Base-by-base conservation (phyloP, 1,140 invertebrate species). In the Drosophila chauvacae region DNA sequence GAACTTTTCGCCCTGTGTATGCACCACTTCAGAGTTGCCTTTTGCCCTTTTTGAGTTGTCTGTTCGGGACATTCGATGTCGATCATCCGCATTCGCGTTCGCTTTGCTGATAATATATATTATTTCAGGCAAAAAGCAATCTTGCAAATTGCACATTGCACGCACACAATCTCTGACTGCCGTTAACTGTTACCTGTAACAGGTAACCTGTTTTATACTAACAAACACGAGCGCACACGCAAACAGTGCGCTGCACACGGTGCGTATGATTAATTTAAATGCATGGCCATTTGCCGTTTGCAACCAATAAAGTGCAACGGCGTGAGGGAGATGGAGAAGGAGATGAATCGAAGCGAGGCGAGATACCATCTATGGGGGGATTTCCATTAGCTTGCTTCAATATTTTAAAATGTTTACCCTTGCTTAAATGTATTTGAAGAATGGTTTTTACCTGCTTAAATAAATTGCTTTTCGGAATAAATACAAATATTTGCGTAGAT, bases 211-310 rank as follows among this genome's bases (percentile, higher is more conserved):
- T 57, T 61, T 65, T 33, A 44, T 20, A 35, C 39, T 44, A 61
- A 61, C 62, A 64, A 41, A 64, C 37, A 35, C 45, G 28, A 37
- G 11, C 57, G 13, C 50, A 72, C 69, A 50, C 11, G 48, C 26
- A 53, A 65, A 50, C 58, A 44, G 58, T 10, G 48, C 42, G 35
- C 23, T 33, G 64, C 77, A 69, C 64, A 87, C 80, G 71, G 69
- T 84, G 85, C 85, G 84, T 88, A 88, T 88, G 84, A 88, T 88
- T 88, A 90, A 90, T 88, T 88, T 90, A 88, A 88, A 87, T 84
- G 84, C 80, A 87, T 73, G 79, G 81, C 71, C 80, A 83, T 88
- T 88, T 84, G 83, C 83, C 77, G 18, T 37, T 87, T 74, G 72
- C 55, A 51, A 62, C 72, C 68, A 62, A 63, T 45, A 51, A 51